phyloP scores from a whole-genome alignment of 2,797 vertebrate species.

The Knipowitschia caucasica region DNA sequence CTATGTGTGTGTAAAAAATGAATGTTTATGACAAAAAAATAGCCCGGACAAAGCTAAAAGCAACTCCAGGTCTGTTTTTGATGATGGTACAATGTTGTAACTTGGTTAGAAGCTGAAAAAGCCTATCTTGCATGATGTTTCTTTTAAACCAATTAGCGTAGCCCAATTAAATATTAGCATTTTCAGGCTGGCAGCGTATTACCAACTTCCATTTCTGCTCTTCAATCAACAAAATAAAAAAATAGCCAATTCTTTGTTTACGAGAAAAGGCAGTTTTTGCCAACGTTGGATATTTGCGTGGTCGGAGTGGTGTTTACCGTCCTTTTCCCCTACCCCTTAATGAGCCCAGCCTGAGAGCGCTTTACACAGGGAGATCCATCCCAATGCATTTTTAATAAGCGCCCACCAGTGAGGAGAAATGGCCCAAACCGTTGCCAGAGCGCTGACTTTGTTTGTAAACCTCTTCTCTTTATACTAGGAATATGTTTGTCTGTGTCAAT shows the following conservation, averaged over 20 bases:
- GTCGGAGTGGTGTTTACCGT: slow-evolving; percentile 63
- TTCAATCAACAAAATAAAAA: slow-evolving; percentile 11
- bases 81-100: too few species aligned
- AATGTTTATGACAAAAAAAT: too few species aligned
- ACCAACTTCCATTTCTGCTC: slow-evolving; percentile 24
- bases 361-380: slow-evolving; percentile 72
- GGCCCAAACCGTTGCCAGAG: slow-evolving; percentile 50
- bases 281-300: slow-evolving; percentile 56
- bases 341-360: slow-evolving; percentile 74
- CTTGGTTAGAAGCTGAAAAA: too few species aligned
- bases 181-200: slow-evolving; percentile 20
- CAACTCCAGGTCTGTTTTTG: too few species aligned
- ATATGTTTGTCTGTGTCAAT: too few species aligned
- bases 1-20: too few species aligned
- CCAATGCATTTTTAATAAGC: slow-evolving; percentile 79
- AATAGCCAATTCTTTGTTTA: slow-evolving; percentile 34
- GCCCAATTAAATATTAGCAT: background rate
- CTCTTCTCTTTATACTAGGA: slow-evolving; percentile 9
- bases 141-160: background rate
- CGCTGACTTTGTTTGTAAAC: slow-evolving; percentile 56
- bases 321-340: slow-evolving; percentile 61
- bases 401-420: slow-evolving; percentile 69
- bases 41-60: too few species aligned
- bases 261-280: slow-evolving; percentile 45
- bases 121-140: too few species aligned